Evolutionary conservation across 2,797 vertebrate species (phyloP), one percentile per base, ranked within the genome.

Genomic region (Mormyrus proboscirostris): DNA sequence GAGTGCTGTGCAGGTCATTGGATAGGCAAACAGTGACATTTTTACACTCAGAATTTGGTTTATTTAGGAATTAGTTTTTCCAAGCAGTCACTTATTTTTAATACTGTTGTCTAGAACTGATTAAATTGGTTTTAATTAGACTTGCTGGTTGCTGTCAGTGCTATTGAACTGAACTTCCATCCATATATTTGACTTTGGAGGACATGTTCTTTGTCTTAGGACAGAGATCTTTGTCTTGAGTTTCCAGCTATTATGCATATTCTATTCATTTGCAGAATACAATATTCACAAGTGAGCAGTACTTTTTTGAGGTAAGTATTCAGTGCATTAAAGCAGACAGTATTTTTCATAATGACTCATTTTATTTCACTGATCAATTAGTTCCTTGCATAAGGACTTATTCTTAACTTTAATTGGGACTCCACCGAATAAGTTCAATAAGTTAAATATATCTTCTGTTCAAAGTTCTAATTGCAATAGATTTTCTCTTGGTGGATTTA

Each of bases 361-460:
- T 84, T 49, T 84, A 84, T 84, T 51, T 22, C 82, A 84, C 44
- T 49, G 44, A 49, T 84, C 82, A 84, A 84, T 84, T 84, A 49
- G 12, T 84, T 84, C 82, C n/a, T 25, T 84, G 47, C 41, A 50
- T 29, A 84, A 50, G 47, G 47, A 49, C 47, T 47, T 84, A 22
- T 84, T 84, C 16, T 76, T 76, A 83, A 83, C 82, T 22, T 84
- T 84, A 84, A 84, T 84, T 84, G 51, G 44, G 44, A 84, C 49
- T 49, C 19, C 22, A 51, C 22, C 12, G 47, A 25, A 84, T 50
- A 49, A 49, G 49, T 84, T 49, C 82, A 50, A 84, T 84, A 49
- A 51, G 49, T 84, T 84, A 84, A 79, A 79, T 79, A 79, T n/a
- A 79, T 79, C 73, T 79, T 79, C 73, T 79, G 73, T 44, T 79